A percentile compares a stretch with the other conserved stretches of the same genome.
These are phyloP conservation scores for Rhysida immarginata DNA, from an alignment of 1,140 invertebrate species.

Conservation along the genomic window DNA sequence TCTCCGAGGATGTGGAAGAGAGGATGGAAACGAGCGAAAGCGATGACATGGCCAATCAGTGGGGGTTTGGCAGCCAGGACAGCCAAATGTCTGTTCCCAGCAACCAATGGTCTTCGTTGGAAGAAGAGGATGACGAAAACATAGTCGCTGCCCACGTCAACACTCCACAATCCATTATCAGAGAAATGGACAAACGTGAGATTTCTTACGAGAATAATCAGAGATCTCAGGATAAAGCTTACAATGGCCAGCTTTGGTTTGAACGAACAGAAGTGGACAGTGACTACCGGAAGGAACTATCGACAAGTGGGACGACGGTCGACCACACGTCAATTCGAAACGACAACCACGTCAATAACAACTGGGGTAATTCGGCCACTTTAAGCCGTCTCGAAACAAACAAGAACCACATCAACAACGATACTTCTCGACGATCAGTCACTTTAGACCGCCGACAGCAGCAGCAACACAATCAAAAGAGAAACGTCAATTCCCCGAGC, in stretches of 20 bases:
- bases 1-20: not conserved
- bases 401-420: constrained; percentile 1
- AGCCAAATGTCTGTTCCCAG: not conserved
- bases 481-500: not conserved
- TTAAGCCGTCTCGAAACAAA: constrained; percentile 5
- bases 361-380: constrained; percentile 1
- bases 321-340: not conserved
- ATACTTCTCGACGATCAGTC: not conserved
- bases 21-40: constrained; percentile 9
- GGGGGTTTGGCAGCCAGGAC: not conserved
- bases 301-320: not conserved
- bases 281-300: not conserved
- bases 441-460: constrained; percentile 3
- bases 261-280: not conserved
- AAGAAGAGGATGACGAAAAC: constrained; percentile 2
- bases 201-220: constrained; percentile 9
- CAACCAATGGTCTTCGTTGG: not conserved
- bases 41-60: not conserved
- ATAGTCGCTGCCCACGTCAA: constrained; percentile 8
- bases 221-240: not conserved
- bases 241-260: not conserved
- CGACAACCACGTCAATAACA: not conserved
- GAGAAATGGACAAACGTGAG: not conserved
- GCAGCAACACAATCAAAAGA: not conserved
- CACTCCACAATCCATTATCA: constrained; percentile 2